Evolutionary conservation across 2,888 invertebrate species (phyloP).

Genomic region (Hipparchia sbordonii): DNA sequence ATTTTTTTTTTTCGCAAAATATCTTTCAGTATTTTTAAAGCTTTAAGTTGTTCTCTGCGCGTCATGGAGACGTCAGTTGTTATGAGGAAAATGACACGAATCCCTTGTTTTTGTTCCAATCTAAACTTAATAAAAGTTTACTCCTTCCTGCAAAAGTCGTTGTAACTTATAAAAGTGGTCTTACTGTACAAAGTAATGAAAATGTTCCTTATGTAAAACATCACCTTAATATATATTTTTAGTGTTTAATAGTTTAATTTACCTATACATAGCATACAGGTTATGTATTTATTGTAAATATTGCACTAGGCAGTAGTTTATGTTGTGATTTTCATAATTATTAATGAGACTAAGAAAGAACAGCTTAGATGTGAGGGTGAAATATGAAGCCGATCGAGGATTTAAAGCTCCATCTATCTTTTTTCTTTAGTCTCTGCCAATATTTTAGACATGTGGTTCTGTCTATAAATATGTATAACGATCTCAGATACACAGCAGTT

Average conservation of each 20-base stretch:
- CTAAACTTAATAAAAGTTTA: no score
- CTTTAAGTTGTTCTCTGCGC: no score
- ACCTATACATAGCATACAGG: slow-evolving; percentile 20
- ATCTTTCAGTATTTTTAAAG: background rate
- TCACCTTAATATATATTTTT: slow-evolving; percentile 40
- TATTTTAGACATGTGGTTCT: background rate
- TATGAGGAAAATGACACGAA: no score
- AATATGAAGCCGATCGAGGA: background rate
- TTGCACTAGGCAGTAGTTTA: slow-evolving; percentile 23
- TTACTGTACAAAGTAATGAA: background rate
- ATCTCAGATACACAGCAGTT: background rate
- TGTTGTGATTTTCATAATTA: background rate
- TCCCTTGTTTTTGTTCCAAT: no score
- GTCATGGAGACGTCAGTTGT: no score
- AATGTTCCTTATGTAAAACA: slow-evolving; percentile 9
- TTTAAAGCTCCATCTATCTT: background rate
- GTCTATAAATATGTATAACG: background rate
- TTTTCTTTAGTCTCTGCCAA: background rate
- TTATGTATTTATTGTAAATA: slow-evolving; percentile 24
- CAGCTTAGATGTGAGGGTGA: background rate
- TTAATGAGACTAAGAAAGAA: background rate
- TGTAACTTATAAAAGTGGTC: background rate
- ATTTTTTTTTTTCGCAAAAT: no score
- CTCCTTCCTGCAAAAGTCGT: no score
- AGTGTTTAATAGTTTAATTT: slow-evolving; percentile 37